Percentiles rank a stretch among this genome's conserved stretches.
Evolutionary conservation across 1,140 invertebrate genomes (phyloP).

Genomic region (Wasmannia auropunctata): DNA sequence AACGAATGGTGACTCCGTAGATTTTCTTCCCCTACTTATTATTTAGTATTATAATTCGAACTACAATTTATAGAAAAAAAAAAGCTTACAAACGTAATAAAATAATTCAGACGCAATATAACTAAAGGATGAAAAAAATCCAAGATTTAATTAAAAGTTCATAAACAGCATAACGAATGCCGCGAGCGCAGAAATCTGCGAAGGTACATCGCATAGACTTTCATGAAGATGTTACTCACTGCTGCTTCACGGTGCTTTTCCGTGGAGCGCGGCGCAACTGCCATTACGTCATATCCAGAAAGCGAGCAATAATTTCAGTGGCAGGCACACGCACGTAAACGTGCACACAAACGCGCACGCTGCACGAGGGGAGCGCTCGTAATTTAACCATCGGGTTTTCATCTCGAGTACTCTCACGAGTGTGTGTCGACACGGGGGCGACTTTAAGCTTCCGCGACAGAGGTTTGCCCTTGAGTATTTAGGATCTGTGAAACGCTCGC

Average conservation of each 20-base stretch:
- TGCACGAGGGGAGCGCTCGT: background rate
- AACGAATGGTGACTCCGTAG: background rate
- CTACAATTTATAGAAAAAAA: background rate
- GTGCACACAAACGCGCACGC: background rate
- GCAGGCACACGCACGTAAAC: background rate
- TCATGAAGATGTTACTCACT: background rate
- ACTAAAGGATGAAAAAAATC: background rate
- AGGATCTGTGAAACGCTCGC: slow-evolving; percentile 5
- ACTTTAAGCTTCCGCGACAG: slow-evolving; percentile 38
- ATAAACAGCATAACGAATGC: background rate
- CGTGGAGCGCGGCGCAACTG: background rate
- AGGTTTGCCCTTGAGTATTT: background rate
- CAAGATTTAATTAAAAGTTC: background rate
- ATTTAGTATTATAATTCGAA: background rate
- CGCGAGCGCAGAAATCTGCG: background rate
- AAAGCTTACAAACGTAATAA: background rate
- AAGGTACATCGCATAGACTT: background rate
- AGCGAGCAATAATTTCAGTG: slow-evolving; percentile 47
- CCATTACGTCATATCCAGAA: slow-evolving; percentile 53
- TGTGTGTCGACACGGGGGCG: slow-evolving; percentile 14
- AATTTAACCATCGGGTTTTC: slow-evolving; percentile 20
- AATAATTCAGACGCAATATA: background rate
- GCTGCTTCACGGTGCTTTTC: background rate
- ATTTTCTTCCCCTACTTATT: background rate
- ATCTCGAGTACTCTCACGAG: slow-evolving; percentile 24